Conservation (phyloP, 2,888 invertebrate species). For the Schrankia costaestrigalis region DNA sequence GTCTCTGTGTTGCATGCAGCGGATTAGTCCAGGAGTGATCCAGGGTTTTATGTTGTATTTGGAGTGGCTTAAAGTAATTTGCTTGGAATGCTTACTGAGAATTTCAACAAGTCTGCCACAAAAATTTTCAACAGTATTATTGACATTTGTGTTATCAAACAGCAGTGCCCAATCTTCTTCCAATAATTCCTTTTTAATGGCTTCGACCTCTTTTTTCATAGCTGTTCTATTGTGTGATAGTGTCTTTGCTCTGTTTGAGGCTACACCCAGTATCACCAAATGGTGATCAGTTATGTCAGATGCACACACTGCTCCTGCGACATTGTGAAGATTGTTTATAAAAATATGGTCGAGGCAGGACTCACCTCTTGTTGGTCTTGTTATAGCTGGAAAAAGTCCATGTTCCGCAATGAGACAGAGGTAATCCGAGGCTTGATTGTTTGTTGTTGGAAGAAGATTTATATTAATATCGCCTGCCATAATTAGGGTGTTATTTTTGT, state of each 20-base stretch:
- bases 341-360: slow-evolving; percentile 17
- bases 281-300: slow-evolving; percentile 7
- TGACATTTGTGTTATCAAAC: not conserved
- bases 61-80: not conserved
- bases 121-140: not conserved
- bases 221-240: no score
- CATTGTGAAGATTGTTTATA: slow-evolving; percentile 1
- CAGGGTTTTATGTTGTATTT: not conserved
- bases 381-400: slow-evolving; percentile 7
- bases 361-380: slow-evolving; percentile 8
- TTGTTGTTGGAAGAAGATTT: slow-evolving; percentile 2
- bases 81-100: not conserved
- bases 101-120: not conserved
- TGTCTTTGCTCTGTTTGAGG: no score
- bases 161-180: not conserved
- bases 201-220: no score
- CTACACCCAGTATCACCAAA: no score
- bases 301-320: slow-evolving; percentile 7
- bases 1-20: slow-evolving; percentile 1
- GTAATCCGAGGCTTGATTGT: slow-evolving; percentile 2
- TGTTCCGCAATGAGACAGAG: slow-evolving; percentile 10
- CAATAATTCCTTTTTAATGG: not conserved
- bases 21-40: slow-evolving; percentile 1
- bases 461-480: slow-evolving; percentile 20
- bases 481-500: slow-evolving; percentile 1